phyloP scores from a whole-genome alignment of 37 sponge, comb jelly and placozoan genomes.

The Hexactinellida sp. region DNA sequence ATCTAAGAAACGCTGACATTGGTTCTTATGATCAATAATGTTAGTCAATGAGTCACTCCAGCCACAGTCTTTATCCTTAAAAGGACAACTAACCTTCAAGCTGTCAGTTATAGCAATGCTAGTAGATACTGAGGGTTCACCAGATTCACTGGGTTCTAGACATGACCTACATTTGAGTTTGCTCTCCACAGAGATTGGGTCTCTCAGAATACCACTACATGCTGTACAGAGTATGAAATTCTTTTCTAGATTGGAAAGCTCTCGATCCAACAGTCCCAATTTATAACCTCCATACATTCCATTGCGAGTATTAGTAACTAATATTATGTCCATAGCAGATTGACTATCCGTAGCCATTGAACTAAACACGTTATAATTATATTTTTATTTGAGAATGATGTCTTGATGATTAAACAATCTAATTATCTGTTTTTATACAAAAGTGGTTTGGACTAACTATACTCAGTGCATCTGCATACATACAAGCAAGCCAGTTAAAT shows the following conservation, averaged over 20 bases:
- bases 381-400: no score
- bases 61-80: neutral
- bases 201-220: neutral
- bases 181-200: neutral
- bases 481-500: no score
- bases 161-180: neutral
- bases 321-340: neutral
- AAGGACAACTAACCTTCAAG: neutral
- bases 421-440: no score
- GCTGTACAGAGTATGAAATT: neutral
- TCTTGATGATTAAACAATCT: no score
- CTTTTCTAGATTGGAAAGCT: neutral
- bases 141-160: neutral
- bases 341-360: no score
- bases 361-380: no score
- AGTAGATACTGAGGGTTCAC: neutral
- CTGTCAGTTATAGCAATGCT: neutral
- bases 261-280: neutral
- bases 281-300: neutral
- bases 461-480: no score
- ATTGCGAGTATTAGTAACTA: neutral
- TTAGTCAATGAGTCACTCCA: neutral
- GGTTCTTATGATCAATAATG: neutral
- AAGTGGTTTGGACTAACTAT: no score
- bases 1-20: neutral